phyloP scores from a whole-genome alignment of 2,797 vertebrate genomes.

The Lagodon rhomboides region DNA sequence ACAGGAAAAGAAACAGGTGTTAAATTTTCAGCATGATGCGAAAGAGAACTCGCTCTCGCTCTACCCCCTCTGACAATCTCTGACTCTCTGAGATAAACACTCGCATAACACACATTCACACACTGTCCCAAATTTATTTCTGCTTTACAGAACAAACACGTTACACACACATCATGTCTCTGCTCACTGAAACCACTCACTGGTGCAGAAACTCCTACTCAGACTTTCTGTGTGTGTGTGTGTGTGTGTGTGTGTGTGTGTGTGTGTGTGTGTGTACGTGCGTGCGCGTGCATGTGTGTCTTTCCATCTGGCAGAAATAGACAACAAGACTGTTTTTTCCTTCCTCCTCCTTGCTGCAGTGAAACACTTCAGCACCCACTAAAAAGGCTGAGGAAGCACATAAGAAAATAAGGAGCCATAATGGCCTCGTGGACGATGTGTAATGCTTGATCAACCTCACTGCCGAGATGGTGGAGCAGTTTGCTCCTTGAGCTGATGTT shows the following conservation, averaged over 20 bases:
- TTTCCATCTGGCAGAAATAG: constrained; percentile 61
- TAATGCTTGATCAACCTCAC: constrained; percentile 47
- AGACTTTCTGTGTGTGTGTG: constrained; percentile 13
- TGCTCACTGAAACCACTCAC: constrained; percentile 70
- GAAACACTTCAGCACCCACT: constrained; percentile 37
- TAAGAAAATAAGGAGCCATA: constrained; percentile 43
- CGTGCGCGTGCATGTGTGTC: constrained; percentile 20
- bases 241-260: constrained; percentile 27
- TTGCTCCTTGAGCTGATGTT: constrained; percentile 20
- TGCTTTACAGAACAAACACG: constrained; percentile 77
- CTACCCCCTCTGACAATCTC: constrained; percentile 18
- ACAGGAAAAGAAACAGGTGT: constrained; percentile 56
- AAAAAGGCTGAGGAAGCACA: constrained; percentile 51
- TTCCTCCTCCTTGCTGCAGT: constrained; percentile 27
- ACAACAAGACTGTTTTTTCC: constrained; percentile 38
- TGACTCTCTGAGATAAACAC: constrained; percentile 28
- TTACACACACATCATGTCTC: constrained; percentile 69
- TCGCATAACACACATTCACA: constrained; percentile 36
- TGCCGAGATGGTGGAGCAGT: background rate
- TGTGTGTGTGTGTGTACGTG: constrained; percentile 18
- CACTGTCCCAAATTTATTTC: constrained; percentile 57
- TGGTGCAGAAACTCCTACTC: constrained; percentile 65
- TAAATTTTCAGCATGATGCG: constrained; percentile 51
- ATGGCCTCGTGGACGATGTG: constrained; percentile 30
- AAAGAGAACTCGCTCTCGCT: constrained; percentile 11